phyloP scores from a whole-genome alignment of 2,888 invertebrate species.

The Tetanocera ferruginea region DNA sequence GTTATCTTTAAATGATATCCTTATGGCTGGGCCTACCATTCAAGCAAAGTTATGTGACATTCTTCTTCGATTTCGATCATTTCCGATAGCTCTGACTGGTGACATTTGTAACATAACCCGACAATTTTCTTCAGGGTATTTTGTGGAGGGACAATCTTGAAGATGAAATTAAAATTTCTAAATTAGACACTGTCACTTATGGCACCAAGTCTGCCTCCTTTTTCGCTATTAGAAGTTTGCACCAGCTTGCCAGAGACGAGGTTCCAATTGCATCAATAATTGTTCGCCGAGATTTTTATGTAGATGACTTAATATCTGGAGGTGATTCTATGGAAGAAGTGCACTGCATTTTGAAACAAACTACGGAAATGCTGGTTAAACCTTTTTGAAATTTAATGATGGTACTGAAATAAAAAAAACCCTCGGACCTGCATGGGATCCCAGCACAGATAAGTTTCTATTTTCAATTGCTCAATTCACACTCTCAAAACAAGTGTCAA shows the following conservation, averaged over 20 bases:
- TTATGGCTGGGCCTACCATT: slow-evolving; percentile 42
- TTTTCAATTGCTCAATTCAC: slow-evolving; percentile 12
- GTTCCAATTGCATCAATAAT: slow-evolving; percentile 30
- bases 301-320: slow-evolving; percentile 42
- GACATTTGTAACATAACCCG: slow-evolving; percentile 46
- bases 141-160: slow-evolving; percentile 39
- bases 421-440: slow-evolving; percentile 39
- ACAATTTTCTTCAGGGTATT: slow-evolving; percentile 43
- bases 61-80: slow-evolving; percentile 23
- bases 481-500: too few relatives aligned
- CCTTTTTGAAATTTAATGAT: too few relatives aligned
- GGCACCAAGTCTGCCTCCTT: slow-evolving; percentile 36
- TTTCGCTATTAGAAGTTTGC: slow-evolving; percentile 36
- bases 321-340: slow-evolving; percentile 34
- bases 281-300: slow-evolving; percentile 40
- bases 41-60: slow-evolving; percentile 34
- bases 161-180: slow-evolving; percentile 33
- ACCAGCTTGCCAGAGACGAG: slow-evolving; percentile 7
- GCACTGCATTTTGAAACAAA: too few relatives aligned
- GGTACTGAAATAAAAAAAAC: slow-evolving; percentile 45
- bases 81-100: slow-evolving; percentile 44
- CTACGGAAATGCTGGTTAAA: neutral
- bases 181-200: slow-evolving; percentile 42
- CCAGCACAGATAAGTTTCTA: slow-evolving; percentile 29
- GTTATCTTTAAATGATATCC: slow-evolving; percentile 37